Conservation (phyloP, 2,888 invertebrate species). For the Holacanthella duospinosa region DNA sequence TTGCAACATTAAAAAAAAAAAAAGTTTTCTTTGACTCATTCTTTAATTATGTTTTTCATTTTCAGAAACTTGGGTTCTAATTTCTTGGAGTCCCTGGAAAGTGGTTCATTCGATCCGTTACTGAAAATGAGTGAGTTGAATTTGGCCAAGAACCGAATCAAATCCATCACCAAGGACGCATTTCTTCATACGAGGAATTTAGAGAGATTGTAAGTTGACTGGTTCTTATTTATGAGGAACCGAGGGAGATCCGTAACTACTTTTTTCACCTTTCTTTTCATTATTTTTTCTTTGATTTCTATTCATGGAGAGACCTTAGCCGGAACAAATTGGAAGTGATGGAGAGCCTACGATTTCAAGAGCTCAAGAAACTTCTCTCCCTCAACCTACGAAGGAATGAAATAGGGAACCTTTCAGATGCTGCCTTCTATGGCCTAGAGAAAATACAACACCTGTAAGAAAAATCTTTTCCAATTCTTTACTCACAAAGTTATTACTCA, state of each 20-base stretch:
- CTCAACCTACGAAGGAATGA: constrained; percentile 71
- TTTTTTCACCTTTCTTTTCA: background rate
- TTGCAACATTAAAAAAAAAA: too few relatives aligned
- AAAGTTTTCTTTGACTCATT: too few relatives aligned
- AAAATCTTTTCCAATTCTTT: background rate
- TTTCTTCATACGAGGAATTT: constrained; percentile 59
- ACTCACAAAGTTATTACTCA: too few relatives aligned
- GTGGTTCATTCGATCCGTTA: constrained; percentile 61
- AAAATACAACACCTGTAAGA: constrained; percentile 46
- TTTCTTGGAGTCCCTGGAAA: constrained; percentile 58
- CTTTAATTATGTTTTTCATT: constrained; percentile 32
- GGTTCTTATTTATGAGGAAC: background rate
- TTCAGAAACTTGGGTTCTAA: constrained; percentile 61
- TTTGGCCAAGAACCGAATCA: constrained; percentile 61
- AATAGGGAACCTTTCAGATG: constrained; percentile 69
- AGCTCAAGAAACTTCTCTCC: constrained; percentile 58
- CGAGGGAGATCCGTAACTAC: background rate
- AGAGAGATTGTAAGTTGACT: constrained; percentile 55
- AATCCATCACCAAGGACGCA: constrained; percentile 56
- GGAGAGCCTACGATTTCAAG: constrained; percentile 69
- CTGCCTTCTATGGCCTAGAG: constrained; percentile 76
- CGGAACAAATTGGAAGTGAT: constrained; percentile 70
- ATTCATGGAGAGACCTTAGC: constrained; percentile 57
- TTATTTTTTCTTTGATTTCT: background rate
- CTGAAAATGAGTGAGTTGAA: constrained; percentile 61